Evolutionary conservation across 2,797 vertebrate genomes (phyloP), one percentile per base, ranked within the genome.

Genomic region (Smutsia gigantea): DNA sequence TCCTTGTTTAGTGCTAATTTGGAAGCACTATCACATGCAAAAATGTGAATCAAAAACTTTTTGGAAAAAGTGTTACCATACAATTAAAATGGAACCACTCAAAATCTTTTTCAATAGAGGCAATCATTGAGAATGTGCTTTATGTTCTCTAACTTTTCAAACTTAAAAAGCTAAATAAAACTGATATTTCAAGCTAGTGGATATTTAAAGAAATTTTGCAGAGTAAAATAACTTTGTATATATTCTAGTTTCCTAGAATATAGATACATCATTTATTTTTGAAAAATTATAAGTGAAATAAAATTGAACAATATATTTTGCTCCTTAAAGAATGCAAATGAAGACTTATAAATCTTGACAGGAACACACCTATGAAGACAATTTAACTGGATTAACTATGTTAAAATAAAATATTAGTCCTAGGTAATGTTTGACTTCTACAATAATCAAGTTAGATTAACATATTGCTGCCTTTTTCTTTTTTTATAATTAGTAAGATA

Each of bases 1-100:
- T 95, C 27, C 4, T 63, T 82, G 29, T 10, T 91, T 81, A 77
- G 17, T 93, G 51, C 27, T 92, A 93, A 95, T 88, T 66, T 92
- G 25, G 66, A 87, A 95, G 34, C 3, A 90, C n/a, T 68, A 81
- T 49, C 34, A 91, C 2, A 68, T 92, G 46, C 13, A 91, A 55
- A 4, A 81, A 0, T 2, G 17, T 83, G 31, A 85, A 86, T 6
- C 61, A 23, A 95, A 88, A 95, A 42, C 3, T 77, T 79, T 18
- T 69, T 87, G 51, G 27, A 63, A 88, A 39, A 66, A 93, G 72
- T n/a, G 34, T 86, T 83, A 90, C 9, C 2, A 66, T 86, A 1
- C 7, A 25, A 31, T 9, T 86, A 14, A 91, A 96, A 37, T 68
- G 12, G 6, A 92, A 64, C 29, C 8, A 93, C 10, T 74, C 6